These are phyloP conservation scores for Onychostoma macrolepis DNA, from an alignment of 2,113 vertebrate species.

Conservation along the genomic window DNA sequence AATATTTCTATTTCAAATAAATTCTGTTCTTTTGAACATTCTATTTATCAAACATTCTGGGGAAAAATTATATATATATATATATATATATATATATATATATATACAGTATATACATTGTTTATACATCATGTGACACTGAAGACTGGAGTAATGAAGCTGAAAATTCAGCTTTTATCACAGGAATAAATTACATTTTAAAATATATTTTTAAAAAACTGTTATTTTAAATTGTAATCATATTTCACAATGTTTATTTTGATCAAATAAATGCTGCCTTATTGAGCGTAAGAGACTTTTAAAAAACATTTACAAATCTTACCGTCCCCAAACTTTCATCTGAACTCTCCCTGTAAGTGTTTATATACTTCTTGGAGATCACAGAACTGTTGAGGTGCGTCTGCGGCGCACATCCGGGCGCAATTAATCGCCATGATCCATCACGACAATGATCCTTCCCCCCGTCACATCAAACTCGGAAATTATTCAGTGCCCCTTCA, in stretches of 20 bases:
- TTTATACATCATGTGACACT: too few relatives aligned
- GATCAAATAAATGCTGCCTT: not conserved
- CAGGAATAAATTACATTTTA: not conserved
- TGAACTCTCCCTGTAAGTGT: not conserved
- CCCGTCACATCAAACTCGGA: conserved; percentile 35
- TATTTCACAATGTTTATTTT: not conserved
- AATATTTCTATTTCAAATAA: too few relatives aligned
- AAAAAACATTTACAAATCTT: not conserved
- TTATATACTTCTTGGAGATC: not conserved
- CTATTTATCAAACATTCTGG: too few relatives aligned
- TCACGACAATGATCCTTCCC: conserved; percentile 31
- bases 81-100: too few relatives aligned
- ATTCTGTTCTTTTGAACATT: too few relatives aligned
- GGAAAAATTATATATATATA: too few relatives aligned
- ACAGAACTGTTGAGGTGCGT: not conserved
- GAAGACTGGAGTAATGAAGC: not conserved
- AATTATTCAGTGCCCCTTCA: conserved; percentile 56
- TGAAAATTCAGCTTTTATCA: not conserved
- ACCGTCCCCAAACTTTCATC: not conserved
- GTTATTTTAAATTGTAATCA: not conserved
- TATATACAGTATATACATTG: too few relatives aligned
- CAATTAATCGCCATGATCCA: conserved; percentile 45
- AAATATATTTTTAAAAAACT: not conserved
- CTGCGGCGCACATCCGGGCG: not conserved
- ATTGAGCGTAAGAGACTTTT: not conserved